Evolutionary conservation across 2,113 vertebrate species (phyloP), one percentile per base, ranked within the genome.

Genomic region (Monopterus albus): DNA sequence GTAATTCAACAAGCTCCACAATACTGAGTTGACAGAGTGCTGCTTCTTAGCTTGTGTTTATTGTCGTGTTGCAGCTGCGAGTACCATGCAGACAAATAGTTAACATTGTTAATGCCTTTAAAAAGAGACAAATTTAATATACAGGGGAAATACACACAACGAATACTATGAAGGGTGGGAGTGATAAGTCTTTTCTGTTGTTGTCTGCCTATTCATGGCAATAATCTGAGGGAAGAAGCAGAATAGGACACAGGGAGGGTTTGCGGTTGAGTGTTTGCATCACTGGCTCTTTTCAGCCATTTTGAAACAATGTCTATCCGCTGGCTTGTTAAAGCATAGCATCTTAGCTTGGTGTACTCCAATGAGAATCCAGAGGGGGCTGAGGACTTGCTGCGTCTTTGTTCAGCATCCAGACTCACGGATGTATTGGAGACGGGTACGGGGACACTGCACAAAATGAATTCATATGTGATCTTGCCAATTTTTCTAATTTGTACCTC

Each of bases 1-100:
- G 89, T 92, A 90, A 92, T 92, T 92, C 91, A 91, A 87, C 86
- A 77, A 75, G 72, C 60, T 0, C 46, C 81, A 79, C 88, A 88
- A 85, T 85, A 50, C 72, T 20, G 70, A 89, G 82, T 91, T 88
- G 88, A 84, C 76, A 26, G 59, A 86, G 78, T 43, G 75, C 69
- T 73, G 69, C 79, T 78, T 81, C 78, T 77, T 75, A 80, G 80
- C 61, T 61, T 6, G 56, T 31, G n/a, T 67, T 90, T 82, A 87
- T 89, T 91, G 89, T 90, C 0, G 3, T 2, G 60, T 20, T 89
- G 88, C 89, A 92, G 91, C 88, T 91, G 91, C 83, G 56, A 78
- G 79, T 21, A 50, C 23, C 63, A 43, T 17, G 46, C 85, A 76
- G 85, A 88, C 84, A 81, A 85, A 86, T 39, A 42, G 86, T 84